A percentile compares a stretch with the other conserved stretches of the same genome.
These are phyloP conservation scores for Sycobia sp. DNA, from an alignment of 1,140 invertebrate species.

Conservation along the genomic window DNA sequence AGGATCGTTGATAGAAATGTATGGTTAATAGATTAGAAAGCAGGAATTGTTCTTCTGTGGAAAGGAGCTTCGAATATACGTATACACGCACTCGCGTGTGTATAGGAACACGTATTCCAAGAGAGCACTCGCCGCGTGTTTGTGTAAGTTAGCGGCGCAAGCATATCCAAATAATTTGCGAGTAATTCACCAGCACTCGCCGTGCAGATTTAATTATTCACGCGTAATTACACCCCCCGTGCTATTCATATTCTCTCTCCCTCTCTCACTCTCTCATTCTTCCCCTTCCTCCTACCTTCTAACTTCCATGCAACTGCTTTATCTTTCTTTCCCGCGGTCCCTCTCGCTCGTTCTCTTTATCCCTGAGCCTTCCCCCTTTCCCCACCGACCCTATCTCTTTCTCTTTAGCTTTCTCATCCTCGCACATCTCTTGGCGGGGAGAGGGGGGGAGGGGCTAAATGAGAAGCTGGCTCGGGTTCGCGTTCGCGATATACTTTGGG, in stretches of 20 bases:
- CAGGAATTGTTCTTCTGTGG: not conserved
- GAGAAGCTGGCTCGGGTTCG: conserved; percentile 20
- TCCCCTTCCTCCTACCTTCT: too few species aligned
- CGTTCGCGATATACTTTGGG: conserved; percentile 29
- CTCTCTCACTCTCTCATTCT: too few species aligned
- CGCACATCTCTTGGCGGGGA: conserved; percentile 35
- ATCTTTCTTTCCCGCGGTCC: conserved; percentile 2
- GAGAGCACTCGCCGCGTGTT: conserved; percentile 4
- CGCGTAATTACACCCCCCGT: conserved; percentile 39
- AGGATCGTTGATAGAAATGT: too few species aligned
- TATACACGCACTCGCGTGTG: not conserved
- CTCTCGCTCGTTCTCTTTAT: too few species aligned
- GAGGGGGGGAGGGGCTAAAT: conserved; percentile 29
- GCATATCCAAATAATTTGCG: not conserved
- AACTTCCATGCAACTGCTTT: conserved; percentile 12
- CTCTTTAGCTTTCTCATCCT: conserved; percentile 21
- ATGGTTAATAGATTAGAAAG: not conserved
- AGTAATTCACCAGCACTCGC: conserved; percentile 19
- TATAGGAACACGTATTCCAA: not conserved
- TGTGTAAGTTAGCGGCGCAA: too few species aligned
- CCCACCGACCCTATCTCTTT: too few species aligned
- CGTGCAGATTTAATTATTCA: conserved; percentile 45
- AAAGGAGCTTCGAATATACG: conserved; percentile 3
- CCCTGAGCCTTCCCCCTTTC: too few species aligned
- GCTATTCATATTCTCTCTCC: not conserved